Evolutionary conservation across 2,797 vertebrate genomes (phyloP).

Genomic region (Psittacula derbiana): DNA sequence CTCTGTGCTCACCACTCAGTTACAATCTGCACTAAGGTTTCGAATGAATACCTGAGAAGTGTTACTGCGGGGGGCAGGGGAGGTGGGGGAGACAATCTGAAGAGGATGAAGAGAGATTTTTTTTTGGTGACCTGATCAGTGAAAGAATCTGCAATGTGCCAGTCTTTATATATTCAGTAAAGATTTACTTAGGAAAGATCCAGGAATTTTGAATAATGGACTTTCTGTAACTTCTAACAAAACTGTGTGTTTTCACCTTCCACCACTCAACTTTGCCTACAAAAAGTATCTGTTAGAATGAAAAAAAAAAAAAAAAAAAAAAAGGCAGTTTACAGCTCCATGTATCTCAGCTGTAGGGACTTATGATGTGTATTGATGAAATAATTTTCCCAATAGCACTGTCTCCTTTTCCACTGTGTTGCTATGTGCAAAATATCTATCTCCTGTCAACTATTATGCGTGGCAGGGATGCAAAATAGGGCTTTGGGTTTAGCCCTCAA

Average conservation of each 20-base stretch:
- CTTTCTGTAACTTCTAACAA: neutral
- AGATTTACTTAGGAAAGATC: neutral
- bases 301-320: neutral
- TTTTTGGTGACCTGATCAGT: neutral
- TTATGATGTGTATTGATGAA: neutral
- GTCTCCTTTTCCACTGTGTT: neutral
- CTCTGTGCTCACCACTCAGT: neutral
- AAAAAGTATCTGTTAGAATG: neutral
- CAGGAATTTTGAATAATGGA: neutral
- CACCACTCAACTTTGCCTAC: neutral
- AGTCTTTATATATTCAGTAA: neutral
- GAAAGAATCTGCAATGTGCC: constrained; percentile 15
- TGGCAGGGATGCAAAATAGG: neutral
- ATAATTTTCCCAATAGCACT: neutral
- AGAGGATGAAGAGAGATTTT: neutral
- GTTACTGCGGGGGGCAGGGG: neutral
- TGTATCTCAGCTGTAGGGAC: neutral
- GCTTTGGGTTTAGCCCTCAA: neutral
- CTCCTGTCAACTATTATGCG: neutral
- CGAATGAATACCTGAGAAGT: neutral
- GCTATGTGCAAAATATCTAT: neutral
- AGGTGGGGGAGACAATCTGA: neutral
- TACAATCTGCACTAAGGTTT: neutral
- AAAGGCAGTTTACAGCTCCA: neutral
- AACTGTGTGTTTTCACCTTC: neutral